These are phyloP conservation scores for Halictus rubicundus DNA, from an alignment of 1,140 invertebrate species.

Conservation along the genomic window DNA sequence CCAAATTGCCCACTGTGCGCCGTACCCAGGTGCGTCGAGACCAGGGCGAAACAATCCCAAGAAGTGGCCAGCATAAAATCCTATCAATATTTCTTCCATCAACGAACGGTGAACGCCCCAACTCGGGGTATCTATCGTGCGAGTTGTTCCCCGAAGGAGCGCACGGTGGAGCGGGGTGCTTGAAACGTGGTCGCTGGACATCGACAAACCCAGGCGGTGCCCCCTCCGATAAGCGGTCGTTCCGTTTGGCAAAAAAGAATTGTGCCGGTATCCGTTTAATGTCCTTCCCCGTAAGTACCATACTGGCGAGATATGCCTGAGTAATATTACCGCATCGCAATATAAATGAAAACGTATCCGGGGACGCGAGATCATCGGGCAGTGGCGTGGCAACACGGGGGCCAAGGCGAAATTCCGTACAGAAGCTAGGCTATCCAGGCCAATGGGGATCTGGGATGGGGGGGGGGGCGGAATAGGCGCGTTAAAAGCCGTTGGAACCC, in stretches of 20 bases:
- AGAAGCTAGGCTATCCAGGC: conserved; percentile 11
- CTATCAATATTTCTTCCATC: neutral
- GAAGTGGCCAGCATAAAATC: neutral
- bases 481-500: conserved; percentile 46
- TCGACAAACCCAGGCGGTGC: conserved; percentile 36
- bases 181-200: conserved; percentile 28
- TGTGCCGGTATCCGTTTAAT: conserved; percentile 55
- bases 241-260: conserved; percentile 42
- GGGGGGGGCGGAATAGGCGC: conserved; percentile 19
- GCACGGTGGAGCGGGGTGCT: neutral
- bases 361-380: neutral
- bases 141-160: neutral
- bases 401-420: neutral
- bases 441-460: neutral
- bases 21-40: no score
- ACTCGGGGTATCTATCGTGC: neutral
- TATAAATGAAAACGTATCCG: conserved; percentile 61
- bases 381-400: conserved; percentile 18
- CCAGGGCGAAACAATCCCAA: no score
- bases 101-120: neutral
- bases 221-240: conserved; percentile 47
- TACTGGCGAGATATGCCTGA: conserved; percentile 46
- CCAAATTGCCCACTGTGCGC: no score
- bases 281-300: conserved; percentile 37
- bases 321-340: conserved; percentile 56